phyloP scores from a whole-genome alignment of 2,797 vertebrate genomes.

The Enteromius trimaculatus region DNA sequence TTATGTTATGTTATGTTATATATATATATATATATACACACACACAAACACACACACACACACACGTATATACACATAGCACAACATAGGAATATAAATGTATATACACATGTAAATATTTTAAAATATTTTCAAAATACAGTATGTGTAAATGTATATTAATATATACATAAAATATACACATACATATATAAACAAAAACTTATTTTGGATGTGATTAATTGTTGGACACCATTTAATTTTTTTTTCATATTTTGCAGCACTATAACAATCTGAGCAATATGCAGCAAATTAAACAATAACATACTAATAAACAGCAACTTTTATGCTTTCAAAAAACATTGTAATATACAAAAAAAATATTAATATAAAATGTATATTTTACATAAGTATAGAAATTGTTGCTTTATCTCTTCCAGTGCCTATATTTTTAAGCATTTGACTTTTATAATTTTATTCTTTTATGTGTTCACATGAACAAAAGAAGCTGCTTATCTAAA shows the following conservation, averaged over 20 bases:
- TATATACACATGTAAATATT: too few relatives aligned
- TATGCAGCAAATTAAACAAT: background rate
- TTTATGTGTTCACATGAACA: background rate
- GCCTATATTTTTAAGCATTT: background rate
- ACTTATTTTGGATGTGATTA: too few relatives aligned
- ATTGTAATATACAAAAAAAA: background rate
- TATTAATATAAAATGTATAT: background rate
- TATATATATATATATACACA: too few relatives aligned
- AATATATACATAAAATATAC: too few relatives aligned
- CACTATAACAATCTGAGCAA: background rate
- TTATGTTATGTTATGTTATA: too few relatives aligned
- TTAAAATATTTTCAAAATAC: too few relatives aligned
- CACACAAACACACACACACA: too few relatives aligned
- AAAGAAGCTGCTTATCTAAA: background rate
- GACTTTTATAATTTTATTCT: background rate
- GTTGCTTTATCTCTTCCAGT: background rate
- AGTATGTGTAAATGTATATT: too few relatives aligned
- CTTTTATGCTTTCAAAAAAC: background rate
- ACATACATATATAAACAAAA: too few relatives aligned
- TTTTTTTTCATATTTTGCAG: background rate
- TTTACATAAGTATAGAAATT: background rate
- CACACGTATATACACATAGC: too few relatives aligned
- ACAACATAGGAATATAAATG: too few relatives aligned
- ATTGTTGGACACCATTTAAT: too few relatives aligned
- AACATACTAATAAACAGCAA: background rate